These are phyloP conservation scores for Coelinius sp. DNA, from an alignment of 2,888 invertebrate genomes.

Conservation along the genomic window DNA sequence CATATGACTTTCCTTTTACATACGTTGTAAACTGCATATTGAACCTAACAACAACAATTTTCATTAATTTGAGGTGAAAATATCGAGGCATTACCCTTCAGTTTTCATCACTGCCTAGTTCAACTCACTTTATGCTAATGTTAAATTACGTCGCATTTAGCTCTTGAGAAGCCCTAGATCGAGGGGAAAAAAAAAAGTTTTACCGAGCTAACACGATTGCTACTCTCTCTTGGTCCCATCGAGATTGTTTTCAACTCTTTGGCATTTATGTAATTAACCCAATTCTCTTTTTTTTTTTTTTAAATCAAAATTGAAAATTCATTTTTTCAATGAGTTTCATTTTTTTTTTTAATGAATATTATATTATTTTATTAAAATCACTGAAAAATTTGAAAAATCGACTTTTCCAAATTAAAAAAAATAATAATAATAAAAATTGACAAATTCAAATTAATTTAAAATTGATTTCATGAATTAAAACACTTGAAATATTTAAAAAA, in stretches of 20 bases:
- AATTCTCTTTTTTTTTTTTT: background rate
- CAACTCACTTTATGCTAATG: constrained; percentile 44
- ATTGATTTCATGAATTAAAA: too few relatives aligned
- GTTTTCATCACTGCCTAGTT: background rate
- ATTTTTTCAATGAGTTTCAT: background rate
- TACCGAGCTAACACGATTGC: background rate
- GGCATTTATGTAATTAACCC: background rate
- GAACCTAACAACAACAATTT: background rate
- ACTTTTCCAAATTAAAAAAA: too few relatives aligned
- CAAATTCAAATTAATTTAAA: too few relatives aligned
- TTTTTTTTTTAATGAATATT: too few relatives aligned
- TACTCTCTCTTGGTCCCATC: background rate
- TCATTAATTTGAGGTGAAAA: background rate
- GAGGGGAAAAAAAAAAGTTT: background rate
- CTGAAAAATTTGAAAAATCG: too few relatives aligned
- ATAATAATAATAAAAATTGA: too few relatives aligned
- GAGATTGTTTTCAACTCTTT: background rate
- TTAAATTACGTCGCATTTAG: constrained; percentile 45
- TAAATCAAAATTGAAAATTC: background rate
- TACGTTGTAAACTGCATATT: background rate
- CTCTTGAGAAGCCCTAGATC: constrained; percentile 23
- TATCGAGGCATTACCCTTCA: background rate
- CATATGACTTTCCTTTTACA: background rate
- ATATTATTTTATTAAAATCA: too few relatives aligned
- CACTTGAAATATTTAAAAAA: too few relatives aligned